Evolutionary conservation across 2,888 invertebrate species (phyloP), one percentile per base, ranked within the genome.

Genomic region (Tuberolachnus salignus): DNA sequence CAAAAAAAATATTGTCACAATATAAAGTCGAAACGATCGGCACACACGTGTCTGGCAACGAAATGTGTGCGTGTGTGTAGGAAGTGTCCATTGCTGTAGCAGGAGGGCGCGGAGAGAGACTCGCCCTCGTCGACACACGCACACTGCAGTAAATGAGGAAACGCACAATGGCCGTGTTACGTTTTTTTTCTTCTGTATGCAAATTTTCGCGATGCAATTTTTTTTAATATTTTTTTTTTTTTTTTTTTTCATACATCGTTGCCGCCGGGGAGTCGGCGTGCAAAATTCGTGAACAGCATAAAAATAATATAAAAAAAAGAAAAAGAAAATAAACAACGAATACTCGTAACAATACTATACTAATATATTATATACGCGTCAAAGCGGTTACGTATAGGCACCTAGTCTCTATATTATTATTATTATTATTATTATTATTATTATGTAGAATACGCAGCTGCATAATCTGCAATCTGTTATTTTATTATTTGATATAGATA

Each of bases 141-240:
- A 44, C 9, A n/a, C n/a, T 8, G 44, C n/a, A 34, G 51, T 73
- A 73, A 51, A 51, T 51, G 14, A 63, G 34, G 51, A 73, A 51
- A 53, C 26, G 1, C 23, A 72, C 63, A 73, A 73, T 73, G 61
- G 51, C 73, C 16, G 21, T 8, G 16, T 42, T 42, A 42, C 4
- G 34, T 19, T 0, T 4, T 1, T 55, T 34, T 34, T 49, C 46
- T 72, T 42, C 26, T 49, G 14, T 63, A 51, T 73, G 73, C 42
- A 63, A 73, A 63, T 73, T 63, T 73, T 53, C 51, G 13, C 63
- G 51, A 63, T 63, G 42, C 63, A 53, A 42, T 73, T 63, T 53
- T 61, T 59, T n/a, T n/a, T n/a, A n/a, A n/a, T n/a, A n/a, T n/a
- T n/a, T n/a, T n/a, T n/a, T n/a, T n/a, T n/a, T n/a, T n/a, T n/a